These are phyloP conservation scores for Zophobas atratus DNA, from an alignment of 1,140 invertebrate genomes.

Conservation along the genomic window DNA sequence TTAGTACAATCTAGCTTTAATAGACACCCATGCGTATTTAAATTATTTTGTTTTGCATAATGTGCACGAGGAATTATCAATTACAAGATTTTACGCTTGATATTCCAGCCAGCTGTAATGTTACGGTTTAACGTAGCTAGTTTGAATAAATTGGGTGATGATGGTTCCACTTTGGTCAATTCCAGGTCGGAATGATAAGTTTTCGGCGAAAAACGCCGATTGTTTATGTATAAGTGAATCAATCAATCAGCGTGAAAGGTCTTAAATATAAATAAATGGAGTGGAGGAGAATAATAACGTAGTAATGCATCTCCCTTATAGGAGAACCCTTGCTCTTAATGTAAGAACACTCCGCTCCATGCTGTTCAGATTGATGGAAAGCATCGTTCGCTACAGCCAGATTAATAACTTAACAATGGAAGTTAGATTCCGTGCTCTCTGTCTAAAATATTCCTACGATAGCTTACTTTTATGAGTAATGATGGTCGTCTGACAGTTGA, in stretches of 20 bases:
- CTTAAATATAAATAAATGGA: conserved; percentile 51
- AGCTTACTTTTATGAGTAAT: conserved; percentile 62
- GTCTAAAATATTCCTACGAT: conserved; percentile 57
- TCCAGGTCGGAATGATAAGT: not conserved
- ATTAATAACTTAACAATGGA: conserved; percentile 63
- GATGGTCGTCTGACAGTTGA: conserved; percentile 59
- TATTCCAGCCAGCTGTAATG: conserved; percentile 37
- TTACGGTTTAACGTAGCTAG: conserved; percentile 38
- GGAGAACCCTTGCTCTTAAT: conserved; percentile 53
- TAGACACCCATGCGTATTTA: conserved; percentile 35
- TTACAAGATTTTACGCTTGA: conserved; percentile 42
- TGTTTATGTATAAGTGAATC: conserved; percentile 8
- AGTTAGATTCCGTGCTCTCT: conserved; percentile 58
- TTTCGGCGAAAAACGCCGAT: not conserved
- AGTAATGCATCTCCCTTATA: conserved; percentile 46
- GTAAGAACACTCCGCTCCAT: conserved; percentile 60
- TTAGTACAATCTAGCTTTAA: conserved; percentile 64
- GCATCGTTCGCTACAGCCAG: conserved; percentile 55
- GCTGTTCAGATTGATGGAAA: conserved; percentile 58
- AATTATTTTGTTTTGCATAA: conserved; percentile 36
- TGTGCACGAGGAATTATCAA: conserved; percentile 25
- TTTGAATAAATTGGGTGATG: conserved; percentile 45
- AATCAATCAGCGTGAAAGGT: conserved; percentile 46
- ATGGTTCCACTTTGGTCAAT: conserved; percentile 3
- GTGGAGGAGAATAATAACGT: conserved; percentile 44